Base-by-base conservation (phyloP, 92 coral and sea anemone species). In the Phenganax marumi region DNA sequence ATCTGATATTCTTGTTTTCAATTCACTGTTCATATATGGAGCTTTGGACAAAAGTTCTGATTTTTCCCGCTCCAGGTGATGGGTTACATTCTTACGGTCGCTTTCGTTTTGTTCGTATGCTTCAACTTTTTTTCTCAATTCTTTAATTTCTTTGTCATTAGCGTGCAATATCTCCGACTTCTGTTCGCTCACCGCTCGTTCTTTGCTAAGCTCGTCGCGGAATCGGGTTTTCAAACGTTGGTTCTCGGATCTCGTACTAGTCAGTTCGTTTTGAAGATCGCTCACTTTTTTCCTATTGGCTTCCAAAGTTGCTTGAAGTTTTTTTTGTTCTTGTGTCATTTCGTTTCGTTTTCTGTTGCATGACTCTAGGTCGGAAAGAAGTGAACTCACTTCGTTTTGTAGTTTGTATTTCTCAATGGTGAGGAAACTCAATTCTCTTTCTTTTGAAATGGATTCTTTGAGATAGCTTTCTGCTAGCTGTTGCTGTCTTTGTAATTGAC, bases 341-440 rank as follows among this genome's bases (percentile, higher is more conserved):
- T 78, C 83, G n/a, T 78, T 60, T 21, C 83, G 66, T 47, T 78
- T 78, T 23, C 58, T 61, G 43, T 78, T 78, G 58, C 71, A 61
- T 8, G 83, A 61, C 47, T 78, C 73, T 12, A 78, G 71, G 51
- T 78, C 83, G 16, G 73, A 39, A 14, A 61, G 52, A 18, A 78
- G 52, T 16, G 83, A 61, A 46, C 66, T 78, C 8, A 78, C 60
- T 68, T 78, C 83, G 14, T 72, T 78, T 78, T 78, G 71, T 1
- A 78, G 51, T 49, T 78, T 78, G 73, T 78, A 78, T 62, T 78
- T 78, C 47, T 78, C 83, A 12, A 78, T 78, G 73, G 83, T 78
- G 19, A 78, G 61, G 49, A 78, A 78, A 24, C 73, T 78, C 39
- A 78, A 1, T 21, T 78, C 83, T 50, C 46, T 46, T 49, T 78